A percentile compares a stretch with the other conserved stretches of the same genome.
Evolutionary conservation across 2,888 invertebrate species (phyloP).

Genomic region (Antheraea assamensis): DNA sequence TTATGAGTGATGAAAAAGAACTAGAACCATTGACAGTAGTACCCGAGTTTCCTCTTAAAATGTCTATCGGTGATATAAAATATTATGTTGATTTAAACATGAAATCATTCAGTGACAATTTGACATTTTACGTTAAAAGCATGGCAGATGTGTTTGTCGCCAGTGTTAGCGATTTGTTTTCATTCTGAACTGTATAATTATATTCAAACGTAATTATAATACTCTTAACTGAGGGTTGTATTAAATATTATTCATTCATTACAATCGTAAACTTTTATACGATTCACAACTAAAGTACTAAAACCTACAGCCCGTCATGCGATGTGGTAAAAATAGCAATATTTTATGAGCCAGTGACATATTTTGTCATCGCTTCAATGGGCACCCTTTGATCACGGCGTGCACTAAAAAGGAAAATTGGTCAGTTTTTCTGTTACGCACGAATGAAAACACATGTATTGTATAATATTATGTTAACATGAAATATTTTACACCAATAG

Average conservation of each 20-base stretch:
- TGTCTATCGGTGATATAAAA: constrained; percentile 45
- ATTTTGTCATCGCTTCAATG: constrained; percentile 57
- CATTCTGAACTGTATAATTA: constrained; percentile 29
- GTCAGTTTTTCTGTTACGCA: constrained; percentile 58
- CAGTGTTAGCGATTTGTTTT: constrained; percentile 42
- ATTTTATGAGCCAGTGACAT: constrained; percentile 59
- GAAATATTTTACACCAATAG: not conserved
- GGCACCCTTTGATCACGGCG: constrained; percentile 69
- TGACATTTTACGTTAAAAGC: constrained; percentile 39
- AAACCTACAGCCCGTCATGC: not conserved
- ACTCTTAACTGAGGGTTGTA: not conserved
- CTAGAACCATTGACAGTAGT: constrained; percentile 30
- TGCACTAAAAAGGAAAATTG: constrained; percentile 72
- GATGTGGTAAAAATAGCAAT: constrained; percentile 47
- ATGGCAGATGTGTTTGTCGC: constrained; percentile 44
- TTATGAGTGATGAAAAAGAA: constrained; percentile 41
- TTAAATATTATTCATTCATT: not conserved
- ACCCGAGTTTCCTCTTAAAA: constrained; percentile 47
- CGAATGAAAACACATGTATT: constrained; percentile 47
- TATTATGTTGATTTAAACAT: constrained; percentile 49
- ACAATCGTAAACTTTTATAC: not conserved
- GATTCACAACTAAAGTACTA: not conserved
- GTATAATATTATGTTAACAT: constrained; percentile 29
- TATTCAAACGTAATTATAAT: constrained; percentile 14
- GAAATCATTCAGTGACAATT: constrained; percentile 40